These are phyloP conservation scores for Ommatoiulus sabulosus DNA, from an alignment of 2,888 invertebrate genomes.

Conservation along the genomic window DNA sequence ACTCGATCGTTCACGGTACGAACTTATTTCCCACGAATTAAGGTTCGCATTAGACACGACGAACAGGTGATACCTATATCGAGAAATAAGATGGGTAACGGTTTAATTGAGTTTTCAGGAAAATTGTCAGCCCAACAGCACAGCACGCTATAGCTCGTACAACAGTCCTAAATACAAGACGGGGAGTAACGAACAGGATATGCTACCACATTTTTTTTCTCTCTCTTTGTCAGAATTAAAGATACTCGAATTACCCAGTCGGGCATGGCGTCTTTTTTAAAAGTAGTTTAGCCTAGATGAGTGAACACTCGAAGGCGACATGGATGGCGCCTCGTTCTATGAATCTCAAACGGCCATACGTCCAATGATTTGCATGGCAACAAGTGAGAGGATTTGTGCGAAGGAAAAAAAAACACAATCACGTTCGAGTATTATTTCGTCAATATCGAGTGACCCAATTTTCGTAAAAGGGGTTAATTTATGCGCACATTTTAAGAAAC, in stretches of 20 bases:
- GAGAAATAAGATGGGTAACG: constrained; percentile 11
- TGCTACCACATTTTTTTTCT: not conserved
- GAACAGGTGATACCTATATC: not conserved
- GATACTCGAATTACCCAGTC: not conserved
- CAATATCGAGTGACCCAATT: constrained; percentile 27
- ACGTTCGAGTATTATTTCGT: not conserved
- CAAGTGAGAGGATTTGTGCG: constrained; percentile 2
- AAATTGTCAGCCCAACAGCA: not conserved
- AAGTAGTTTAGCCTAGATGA: constrained; percentile 1
- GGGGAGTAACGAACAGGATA: constrained; percentile 10
- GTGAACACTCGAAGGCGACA: constrained; percentile 6
- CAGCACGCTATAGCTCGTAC: not conserved
- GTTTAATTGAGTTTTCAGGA: not conserved
- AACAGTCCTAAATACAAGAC: too few species aligned
- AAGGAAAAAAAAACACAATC: constrained; percentile 3
- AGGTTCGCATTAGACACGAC: not conserved
- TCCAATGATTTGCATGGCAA: not conserved
- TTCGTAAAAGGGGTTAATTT: constrained; percentile 20
- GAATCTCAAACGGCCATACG: not conserved
- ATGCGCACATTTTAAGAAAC: not conserved
- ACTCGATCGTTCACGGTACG: not conserved
- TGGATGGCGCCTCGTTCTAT: not conserved
- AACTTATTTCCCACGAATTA: not conserved
- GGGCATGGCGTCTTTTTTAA: not conserved
- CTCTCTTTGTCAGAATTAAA: not conserved